A percentile compares a stretch with the other conserved stretches of the same genome.
phyloP scores from a whole-genome alignment of 2,888 invertebrate species.

The Gastrophysa polygoni region DNA sequence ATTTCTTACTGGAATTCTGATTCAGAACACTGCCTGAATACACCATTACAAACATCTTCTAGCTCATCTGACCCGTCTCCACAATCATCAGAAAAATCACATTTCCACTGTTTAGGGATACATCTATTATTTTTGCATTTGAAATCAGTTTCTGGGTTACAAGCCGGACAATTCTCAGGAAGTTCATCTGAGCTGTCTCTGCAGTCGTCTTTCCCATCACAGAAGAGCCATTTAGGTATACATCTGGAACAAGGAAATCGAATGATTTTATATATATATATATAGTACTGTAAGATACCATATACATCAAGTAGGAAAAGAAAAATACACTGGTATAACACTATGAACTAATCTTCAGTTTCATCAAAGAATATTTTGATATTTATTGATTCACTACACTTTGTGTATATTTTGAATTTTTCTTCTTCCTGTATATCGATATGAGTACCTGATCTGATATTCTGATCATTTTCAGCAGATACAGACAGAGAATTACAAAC shows the following conservation, averaged over 20 bases:
- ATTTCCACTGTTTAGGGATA: conserved; percentile 78
- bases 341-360: too few relatives aligned
- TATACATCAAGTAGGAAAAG: too few relatives aligned
- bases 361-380: too few relatives aligned
- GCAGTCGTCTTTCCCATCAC: conserved; percentile 97
- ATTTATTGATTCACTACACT: too few relatives aligned
- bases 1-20: conserved; percentile 71
- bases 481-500: too few relatives aligned
- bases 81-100: conserved; percentile 97
- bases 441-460: too few relatives aligned
- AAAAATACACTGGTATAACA: too few relatives aligned
- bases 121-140: conserved; percentile 82
- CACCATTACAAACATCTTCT: conserved; percentile 78
- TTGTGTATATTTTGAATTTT: too few relatives aligned
- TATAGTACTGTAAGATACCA: too few relatives aligned
- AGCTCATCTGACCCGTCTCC: conserved; percentile 92
- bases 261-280: too few relatives aligned
- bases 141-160: conserved; percentile 88
- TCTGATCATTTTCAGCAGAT: too few relatives aligned
- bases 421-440: too few relatives aligned
- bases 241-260: conserved; percentile 63
- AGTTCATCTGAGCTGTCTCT: conserved; percentile 93
- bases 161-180: conserved; percentile 88
- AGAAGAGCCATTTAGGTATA: conserved; percentile 97
- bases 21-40: conserved; percentile 90